Conservation (phyloP, 2,888 invertebrate species). For the Pocota personata region DNA sequence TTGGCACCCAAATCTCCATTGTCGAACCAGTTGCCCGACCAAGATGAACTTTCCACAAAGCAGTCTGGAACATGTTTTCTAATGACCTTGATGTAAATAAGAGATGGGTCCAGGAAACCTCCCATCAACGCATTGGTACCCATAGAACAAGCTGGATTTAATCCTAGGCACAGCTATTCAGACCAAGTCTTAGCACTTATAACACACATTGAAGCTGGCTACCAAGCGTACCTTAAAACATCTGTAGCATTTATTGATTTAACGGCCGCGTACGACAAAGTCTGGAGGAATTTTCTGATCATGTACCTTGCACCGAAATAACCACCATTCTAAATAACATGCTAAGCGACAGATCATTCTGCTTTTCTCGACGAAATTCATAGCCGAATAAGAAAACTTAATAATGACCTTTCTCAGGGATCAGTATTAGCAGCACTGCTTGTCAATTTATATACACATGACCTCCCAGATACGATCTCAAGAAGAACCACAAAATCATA, state of each 20-base stretch:
- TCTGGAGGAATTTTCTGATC: not conserved
- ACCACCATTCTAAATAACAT: not conserved
- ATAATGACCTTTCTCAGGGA: not conserved
- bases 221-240: too few relatives aligned
- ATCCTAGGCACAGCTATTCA: too few relatives aligned
- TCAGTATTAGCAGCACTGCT: not conserved
- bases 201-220: not conserved
- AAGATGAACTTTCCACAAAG: too few relatives aligned
- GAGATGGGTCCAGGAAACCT: not conserved
- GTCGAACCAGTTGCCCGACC: too few relatives aligned
- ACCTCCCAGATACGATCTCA: not conserved
- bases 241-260: not conserved
- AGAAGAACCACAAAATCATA: not conserved
- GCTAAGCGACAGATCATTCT: not conserved
- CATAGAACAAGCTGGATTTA: not conserved
- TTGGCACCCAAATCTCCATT: too few relatives aligned
- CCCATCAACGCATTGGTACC: not conserved
- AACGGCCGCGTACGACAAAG: not conserved
- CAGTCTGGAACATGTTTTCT: not conserved
- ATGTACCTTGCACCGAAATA: not conserved
- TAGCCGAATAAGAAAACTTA: not conserved
- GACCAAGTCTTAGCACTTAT: too few relatives aligned
- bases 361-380: not conserved
- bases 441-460: not conserved
- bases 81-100: not conserved